A percentile compares a stretch with the other conserved stretches of the same genome.
phyloP scores from a whole-genome alignment of 2,888 invertebrate species.

The Diabrotica balteata region DNA sequence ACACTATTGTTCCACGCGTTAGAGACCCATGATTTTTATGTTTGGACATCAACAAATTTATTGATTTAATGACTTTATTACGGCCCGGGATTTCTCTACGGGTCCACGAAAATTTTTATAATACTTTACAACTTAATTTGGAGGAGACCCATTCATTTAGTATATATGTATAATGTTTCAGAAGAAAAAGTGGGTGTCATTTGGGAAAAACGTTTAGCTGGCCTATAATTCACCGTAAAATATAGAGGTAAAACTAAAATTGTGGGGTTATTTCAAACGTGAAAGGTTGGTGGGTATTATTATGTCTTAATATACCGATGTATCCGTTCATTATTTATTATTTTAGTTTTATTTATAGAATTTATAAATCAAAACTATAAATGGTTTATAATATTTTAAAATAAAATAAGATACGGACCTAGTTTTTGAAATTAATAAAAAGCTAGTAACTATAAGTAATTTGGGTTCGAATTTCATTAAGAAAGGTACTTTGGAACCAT shows the following conservation, averaged over 20 bases:
- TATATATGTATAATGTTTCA: conserved; percentile 1
- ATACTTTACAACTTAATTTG: conserved; percentile 25
- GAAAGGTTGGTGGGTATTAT: not conserved
- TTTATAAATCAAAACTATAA: too few relatives aligned
- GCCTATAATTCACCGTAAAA: not conserved
- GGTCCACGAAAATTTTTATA: conserved; percentile 10
- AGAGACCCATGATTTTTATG: conserved; percentile 23
- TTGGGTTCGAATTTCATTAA: too few relatives aligned
- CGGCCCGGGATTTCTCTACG: conserved; percentile 3
- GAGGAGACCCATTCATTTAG: conserved; percentile 18
- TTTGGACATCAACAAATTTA: conserved; percentile 22
- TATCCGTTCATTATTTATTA: not conserved
- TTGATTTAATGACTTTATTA: conserved; percentile 26
- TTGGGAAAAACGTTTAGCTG: conserved; percentile 9
- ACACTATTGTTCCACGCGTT: conserved; percentile 24
- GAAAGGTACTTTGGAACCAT: too few relatives aligned
- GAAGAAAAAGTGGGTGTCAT: conserved; percentile 19
- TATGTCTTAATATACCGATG: not conserved
- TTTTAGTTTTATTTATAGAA: too few relatives aligned
- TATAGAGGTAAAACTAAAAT: not conserved
- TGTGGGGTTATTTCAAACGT: not conserved
- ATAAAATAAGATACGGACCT: too few relatives aligned
- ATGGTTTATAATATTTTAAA: too few relatives aligned
- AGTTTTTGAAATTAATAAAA: too few relatives aligned
- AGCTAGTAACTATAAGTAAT: too few relatives aligned